Evolutionary conservation across 2,888 invertebrate genomes (phyloP).

Genomic region (Tachina fera): DNA sequence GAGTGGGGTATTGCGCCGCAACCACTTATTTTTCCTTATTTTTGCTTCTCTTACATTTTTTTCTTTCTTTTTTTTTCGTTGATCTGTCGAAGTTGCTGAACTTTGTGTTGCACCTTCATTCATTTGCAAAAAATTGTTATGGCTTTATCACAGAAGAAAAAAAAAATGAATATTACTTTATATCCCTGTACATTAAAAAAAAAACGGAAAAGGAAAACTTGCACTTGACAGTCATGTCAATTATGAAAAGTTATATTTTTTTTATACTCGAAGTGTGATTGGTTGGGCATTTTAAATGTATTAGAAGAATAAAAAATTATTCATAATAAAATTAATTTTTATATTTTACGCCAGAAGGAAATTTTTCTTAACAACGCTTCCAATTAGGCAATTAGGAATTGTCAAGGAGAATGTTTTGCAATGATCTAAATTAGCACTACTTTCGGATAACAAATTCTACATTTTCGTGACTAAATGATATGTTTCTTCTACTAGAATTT

Average conservation of each 20-base stretch:
- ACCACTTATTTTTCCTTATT: slow-evolving; percentile 23
- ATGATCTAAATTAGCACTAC: no score
- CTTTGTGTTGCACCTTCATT: slow-evolving; percentile 58
- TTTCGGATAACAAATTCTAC: no score
- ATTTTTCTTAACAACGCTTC: no score
- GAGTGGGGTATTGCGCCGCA: slow-evolving; percentile 27
- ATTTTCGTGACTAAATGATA: no score
- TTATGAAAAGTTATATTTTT: slow-evolving; percentile 50
- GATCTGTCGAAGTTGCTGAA: slow-evolving; percentile 56
- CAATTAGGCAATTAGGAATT: no score
- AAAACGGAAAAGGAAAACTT: slow-evolving; percentile 11
- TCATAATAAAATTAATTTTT: no score
- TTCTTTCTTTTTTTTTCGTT: slow-evolving; percentile 18
- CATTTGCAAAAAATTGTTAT: slow-evolving; percentile 57
- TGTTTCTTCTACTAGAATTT: neutral
- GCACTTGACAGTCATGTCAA: slow-evolving; percentile 61
- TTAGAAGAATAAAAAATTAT: neutral
- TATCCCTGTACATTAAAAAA: neutral
- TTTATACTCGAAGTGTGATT: neutral
- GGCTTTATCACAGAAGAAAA: slow-evolving; percentile 14
- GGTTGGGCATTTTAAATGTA: no score
- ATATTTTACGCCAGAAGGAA: no score
- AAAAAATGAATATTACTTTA: slow-evolving; percentile 6
- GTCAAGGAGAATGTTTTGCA: no score
- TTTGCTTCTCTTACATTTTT: slow-evolving; percentile 12